Base-by-base conservation (phyloP, 2,888 invertebrate genomes). In the Nephrocerus scutellatus region DNA sequence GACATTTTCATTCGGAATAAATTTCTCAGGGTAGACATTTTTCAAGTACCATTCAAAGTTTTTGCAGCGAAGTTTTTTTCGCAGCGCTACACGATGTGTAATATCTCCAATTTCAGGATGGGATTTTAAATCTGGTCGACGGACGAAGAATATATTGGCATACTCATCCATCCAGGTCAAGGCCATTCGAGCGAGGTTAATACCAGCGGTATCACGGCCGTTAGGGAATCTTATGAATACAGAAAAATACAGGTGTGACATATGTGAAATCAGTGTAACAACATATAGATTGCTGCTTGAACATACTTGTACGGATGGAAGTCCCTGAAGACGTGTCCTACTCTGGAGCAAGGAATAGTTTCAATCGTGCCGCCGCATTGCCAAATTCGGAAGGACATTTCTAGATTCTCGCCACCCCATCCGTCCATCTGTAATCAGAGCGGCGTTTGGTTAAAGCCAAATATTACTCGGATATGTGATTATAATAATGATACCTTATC, bases 91-190 rank as follows among this genome's bases (percentile, higher is more conserved):
- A 26, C 92, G 75, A 49, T 84, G 81, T 0, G 79, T 78, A 34
- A 91, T 72, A 70, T 90, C 86, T 1, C 89, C 85, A 48, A 77
- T 74, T 42, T 77, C 74, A 1, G 70, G 68, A 48, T 68, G 73
- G 39, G 74, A 80, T 69, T 76, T 70, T 8, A 84, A 69, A 56
- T 84, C 84, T 2, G 76, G 77, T 30, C 89, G 74, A 63, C 90
- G 82, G 58, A 83, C 70, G 59, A 88, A 92, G 69, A 89, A 92
- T 39, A 92, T 72, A 44, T 88, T 74, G 41, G 88, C 88, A 61
- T 90, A 93, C 10, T 86, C 86, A 62, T 93, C 93, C 92, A 93
- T 92, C 92, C 92, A 93, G 4, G 90, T 90, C 37, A 87, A 83
- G 1, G 87, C 92, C 63, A 91, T 74, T 18, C 93, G 75, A 33